Conservation (phyloP, 2,888 invertebrate species). For the Chalcosyrphus nemorum region DNA sequence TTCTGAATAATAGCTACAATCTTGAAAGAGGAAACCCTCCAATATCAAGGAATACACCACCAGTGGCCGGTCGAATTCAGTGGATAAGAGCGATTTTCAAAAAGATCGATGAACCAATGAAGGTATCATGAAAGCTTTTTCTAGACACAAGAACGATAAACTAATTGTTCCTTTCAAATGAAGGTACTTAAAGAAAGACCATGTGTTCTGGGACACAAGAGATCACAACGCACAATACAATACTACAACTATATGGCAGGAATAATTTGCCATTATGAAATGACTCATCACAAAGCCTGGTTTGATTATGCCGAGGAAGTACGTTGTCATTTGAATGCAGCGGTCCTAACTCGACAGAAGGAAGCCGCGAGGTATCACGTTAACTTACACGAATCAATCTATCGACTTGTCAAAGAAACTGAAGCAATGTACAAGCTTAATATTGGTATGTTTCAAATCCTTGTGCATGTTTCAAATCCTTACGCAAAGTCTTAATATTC, state of each 20-base stretch:
- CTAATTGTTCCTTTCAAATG: not conserved
- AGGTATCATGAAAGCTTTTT: conserved; percentile 82
- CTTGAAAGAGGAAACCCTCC: conserved; percentile 89
- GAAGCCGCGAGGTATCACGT: conserved; percentile 86
- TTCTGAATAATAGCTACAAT: conserved; percentile 84
- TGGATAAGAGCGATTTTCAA: conserved; percentile 92
- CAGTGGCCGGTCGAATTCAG: conserved; percentile 90
- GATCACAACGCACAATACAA: conserved; percentile 88
- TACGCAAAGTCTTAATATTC: not conserved
- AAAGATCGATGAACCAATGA: conserved; percentile 90
- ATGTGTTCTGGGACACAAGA: conserved; percentile 85
- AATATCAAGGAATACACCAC: conserved; percentile 89
- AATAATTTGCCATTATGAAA: conserved; percentile 91
- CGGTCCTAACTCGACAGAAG: conserved; percentile 86
- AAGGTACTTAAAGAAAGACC: conserved; percentile 75
- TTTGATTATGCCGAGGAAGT: conserved; percentile 89
- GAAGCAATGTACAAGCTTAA: conserved; percentile 91
- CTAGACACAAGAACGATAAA: not conserved
- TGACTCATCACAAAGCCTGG: conserved; percentile 92
- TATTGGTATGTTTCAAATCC: conserved; percentile 83
- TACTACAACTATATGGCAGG: conserved; percentile 90
- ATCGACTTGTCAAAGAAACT: conserved; percentile 89
- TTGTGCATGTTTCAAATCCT: not conserved
- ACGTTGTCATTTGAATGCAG: conserved; percentile 84
- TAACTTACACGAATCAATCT: conserved; percentile 89